These are phyloP conservation scores for Lutjanus campechanus DNA, from an alignment of 2,797 vertebrate species.

Conservation along the genomic window DNA sequence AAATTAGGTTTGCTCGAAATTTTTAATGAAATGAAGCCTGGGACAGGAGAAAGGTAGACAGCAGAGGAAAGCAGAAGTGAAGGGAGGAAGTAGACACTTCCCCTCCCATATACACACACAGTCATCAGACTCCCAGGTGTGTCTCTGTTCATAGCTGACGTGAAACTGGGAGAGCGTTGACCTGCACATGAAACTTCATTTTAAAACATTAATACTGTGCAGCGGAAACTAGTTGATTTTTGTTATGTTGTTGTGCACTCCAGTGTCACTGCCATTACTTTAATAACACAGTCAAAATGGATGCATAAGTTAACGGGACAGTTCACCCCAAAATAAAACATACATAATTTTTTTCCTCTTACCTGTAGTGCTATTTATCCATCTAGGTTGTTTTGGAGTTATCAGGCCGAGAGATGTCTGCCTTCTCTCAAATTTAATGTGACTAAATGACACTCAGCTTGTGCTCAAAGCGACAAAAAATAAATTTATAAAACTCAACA, in stretches of 20 bases:
- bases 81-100: slow-evolving; percentile 35
- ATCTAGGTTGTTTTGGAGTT: too few species aligned
- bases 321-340: too few species aligned
- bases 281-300: not conserved
- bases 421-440: too few species aligned
- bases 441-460: too few species aligned
- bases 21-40: slow-evolving; percentile 70
- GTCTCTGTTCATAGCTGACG: slow-evolving; percentile 28
- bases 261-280: not conserved
- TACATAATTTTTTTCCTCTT: too few species aligned
- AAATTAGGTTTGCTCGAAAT: slow-evolving; percentile 71
- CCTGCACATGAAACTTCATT: not conserved
- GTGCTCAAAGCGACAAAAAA: too few species aligned
- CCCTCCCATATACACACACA: not conserved
- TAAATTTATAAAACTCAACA: too few species aligned
- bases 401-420: too few species aligned
- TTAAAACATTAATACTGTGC: not conserved
- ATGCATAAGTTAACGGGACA: too few species aligned
- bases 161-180: slow-evolving; percentile 7
- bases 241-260: not conserved
- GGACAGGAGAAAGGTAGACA: slow-evolving; percentile 48
- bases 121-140: slow-evolving; percentile 20
- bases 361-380: too few species aligned
- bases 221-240: not conserved
- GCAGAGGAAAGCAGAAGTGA: slow-evolving; percentile 55